A percentile compares a stretch with the other conserved stretches of the same genome.
Evolutionary conservation across 23 tunicate species (phyloP).

Genomic region (Botrylloides violaceus): DNA sequence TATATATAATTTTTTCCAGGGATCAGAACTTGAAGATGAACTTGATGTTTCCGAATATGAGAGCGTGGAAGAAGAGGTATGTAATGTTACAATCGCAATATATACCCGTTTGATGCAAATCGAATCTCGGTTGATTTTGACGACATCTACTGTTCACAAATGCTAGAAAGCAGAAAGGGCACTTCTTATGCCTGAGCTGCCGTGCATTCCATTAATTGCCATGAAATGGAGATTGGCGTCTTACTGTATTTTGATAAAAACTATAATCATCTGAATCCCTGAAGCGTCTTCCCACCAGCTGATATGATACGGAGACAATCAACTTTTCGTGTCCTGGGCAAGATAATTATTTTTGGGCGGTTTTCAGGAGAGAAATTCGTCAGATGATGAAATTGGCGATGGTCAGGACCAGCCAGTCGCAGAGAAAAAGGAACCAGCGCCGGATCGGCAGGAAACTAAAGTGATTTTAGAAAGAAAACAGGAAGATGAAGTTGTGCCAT

Average conservation of each 20-base stretch:
- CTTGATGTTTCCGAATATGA: slow-evolving; percentile 26
- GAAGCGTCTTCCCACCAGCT: too few relatives aligned
- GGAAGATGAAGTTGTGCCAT: neutral
- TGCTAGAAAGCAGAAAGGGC: too few relatives aligned
- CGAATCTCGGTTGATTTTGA: neutral
- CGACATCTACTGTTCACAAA: too few relatives aligned
- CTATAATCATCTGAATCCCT: too few relatives aligned
- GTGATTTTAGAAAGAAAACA: neutral
- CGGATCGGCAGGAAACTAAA: neutral
- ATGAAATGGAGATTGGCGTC: too few relatives aligned
- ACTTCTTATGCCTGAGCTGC: too few relatives aligned
- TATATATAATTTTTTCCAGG: neutral
- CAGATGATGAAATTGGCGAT: neutral
- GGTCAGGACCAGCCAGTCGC: neutral
- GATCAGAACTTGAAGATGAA: slow-evolving; percentile 14
- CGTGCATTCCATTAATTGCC: too few relatives aligned
- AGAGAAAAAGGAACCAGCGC: neutral
- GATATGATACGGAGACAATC: too few relatives aligned
- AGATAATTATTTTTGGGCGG: too few relatives aligned
- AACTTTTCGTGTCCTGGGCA: too few relatives aligned
- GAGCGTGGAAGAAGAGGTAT: slow-evolving; percentile 26
- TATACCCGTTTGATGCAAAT: neutral
- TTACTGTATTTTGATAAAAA: too few relatives aligned
- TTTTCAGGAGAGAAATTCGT: neutral
- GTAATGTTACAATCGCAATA: too few relatives aligned